phyloP scores from a whole-genome alignment of 2,888 invertebrate genomes.

The Lithosia quadra region DNA sequence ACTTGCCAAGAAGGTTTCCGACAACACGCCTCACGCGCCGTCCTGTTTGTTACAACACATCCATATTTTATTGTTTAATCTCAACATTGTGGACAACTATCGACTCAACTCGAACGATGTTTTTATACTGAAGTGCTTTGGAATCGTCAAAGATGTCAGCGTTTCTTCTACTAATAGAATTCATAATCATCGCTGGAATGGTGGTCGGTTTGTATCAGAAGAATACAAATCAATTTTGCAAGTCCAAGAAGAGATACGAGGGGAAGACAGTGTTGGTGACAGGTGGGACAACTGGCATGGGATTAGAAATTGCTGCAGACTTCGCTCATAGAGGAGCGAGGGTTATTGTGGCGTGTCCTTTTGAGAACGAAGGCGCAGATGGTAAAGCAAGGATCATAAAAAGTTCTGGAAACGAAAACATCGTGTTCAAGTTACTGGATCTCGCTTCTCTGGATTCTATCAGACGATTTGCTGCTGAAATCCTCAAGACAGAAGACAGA shows the following conservation, averaged over 20 bases:
- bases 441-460: conserved; percentile 91
- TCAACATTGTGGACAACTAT: background rate
- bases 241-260: conserved; percentile 72
- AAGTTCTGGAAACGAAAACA: conserved; percentile 89
- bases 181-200: conserved; percentile 61
- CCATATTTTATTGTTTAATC: background rate
- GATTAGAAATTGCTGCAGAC: conserved; percentile 74
- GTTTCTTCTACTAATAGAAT: conserved; percentile 57
- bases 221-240: conserved; percentile 75
- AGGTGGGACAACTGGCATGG: conserved; percentile 79
- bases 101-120: background rate
- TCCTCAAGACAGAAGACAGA: conserved; percentile 90
- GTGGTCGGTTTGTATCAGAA: conserved; percentile 76
- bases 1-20: conserved; percentile 36
- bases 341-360: conserved; percentile 79
- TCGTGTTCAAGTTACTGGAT: conserved; percentile 91
- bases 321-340: conserved; percentile 76
- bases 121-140: conserved; percentile 6
- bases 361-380: conserved; percentile 68
- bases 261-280: conserved; percentile 77
- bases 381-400: conserved; percentile 88
- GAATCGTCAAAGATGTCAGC: conserved; percentile 54
- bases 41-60: conserved; percentile 1
- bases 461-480: conserved; percentile 92
- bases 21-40: conserved; percentile 33